Evolutionary conservation across 2,797 vertebrate genomes (phyloP), one percentile per base, ranked within the genome.

Genomic region (Botia almorhae): DNA sequence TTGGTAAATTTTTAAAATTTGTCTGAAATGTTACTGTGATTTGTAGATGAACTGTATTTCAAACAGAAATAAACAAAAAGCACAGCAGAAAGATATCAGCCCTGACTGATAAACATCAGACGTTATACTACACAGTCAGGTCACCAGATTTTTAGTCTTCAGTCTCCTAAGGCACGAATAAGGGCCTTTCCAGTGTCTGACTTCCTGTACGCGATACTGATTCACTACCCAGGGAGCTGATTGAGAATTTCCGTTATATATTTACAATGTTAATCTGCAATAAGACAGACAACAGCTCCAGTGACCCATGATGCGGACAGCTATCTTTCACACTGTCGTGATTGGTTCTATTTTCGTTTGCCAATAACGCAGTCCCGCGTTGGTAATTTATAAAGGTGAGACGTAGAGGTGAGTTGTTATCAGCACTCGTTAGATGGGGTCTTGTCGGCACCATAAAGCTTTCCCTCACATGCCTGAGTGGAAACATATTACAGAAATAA

Each of bases 401-500:
- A 78, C 13, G 69, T 55, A 60, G 19, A 60, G 76, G 26, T 58
- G 51, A 58, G 33, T 39, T 17, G 33, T 68, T 76, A 65, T 65
- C 74, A 69, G 74, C 63, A 23, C 29, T 33, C 33, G 19, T 21
- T 46, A 16, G 19, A 76, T 56, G 75, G 19, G 19, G 64, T 69
- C 68, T 63, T 2, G 11, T 71, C 68, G 63, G 58, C n/a, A 0
- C n/a, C 29, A 63, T 71, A 68, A 65, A 58, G 29, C 48, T 23
- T 39, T 50, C 60, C 43, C 33, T 50, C 65, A 78, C 50, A 74
- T 69, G 56, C 79, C 58, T 51, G 75, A 69, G 51, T 73, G 23
- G 13, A 70, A 56, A 71, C 58, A 58, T 48, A 77, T 77, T 77
- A 69, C 48, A 78, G 56, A 55, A 64, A 69, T 75, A 51, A 11